Evolutionary conservation across 2,113 vertebrate genomes (phyloP).

Genomic region (Porphyrio hochstetteri): DNA sequence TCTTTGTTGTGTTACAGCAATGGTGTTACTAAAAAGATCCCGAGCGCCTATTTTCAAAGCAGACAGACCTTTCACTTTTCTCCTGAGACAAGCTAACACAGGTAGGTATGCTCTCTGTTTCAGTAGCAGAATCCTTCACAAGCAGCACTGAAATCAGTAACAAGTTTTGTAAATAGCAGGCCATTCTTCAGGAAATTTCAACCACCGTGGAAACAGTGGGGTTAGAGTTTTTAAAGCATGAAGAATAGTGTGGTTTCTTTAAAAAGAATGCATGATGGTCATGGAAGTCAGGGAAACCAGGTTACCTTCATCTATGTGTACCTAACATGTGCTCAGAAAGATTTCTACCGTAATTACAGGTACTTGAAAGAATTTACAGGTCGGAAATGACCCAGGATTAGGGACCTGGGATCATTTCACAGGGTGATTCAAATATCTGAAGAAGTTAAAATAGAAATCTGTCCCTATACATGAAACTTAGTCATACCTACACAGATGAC

Average conservation of each 20-base stretch:
- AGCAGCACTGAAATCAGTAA: neutral
- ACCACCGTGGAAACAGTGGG: neutral
- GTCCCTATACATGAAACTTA: neutral
- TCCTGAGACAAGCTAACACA: constrained; percentile 83
- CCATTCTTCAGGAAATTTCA: neutral
- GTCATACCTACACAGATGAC: neutral
- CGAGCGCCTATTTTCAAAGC: constrained; percentile 87
- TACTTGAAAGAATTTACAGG: neutral
- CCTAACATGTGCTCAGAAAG: neutral
- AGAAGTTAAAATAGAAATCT: neutral
- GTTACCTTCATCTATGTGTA: neutral
- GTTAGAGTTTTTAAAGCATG: neutral
- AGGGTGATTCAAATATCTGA: neutral
- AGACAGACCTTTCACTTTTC: constrained; percentile 86
- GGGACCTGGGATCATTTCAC: neutral
- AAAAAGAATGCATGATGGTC: neutral
- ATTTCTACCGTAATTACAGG: neutral
- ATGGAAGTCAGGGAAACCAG: neutral
- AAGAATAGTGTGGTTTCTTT: neutral
- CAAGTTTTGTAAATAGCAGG: neutral
- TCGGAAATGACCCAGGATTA: neutral
- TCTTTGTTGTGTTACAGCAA: constrained; percentile 71
- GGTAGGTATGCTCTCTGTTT: constrained; percentile 60
- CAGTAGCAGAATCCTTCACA: neutral
- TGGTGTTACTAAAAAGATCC: constrained; percentile 89